Base-by-base conservation (phyloP, 92 coral and sea anemone species). In the Montipora capitata region DNA sequence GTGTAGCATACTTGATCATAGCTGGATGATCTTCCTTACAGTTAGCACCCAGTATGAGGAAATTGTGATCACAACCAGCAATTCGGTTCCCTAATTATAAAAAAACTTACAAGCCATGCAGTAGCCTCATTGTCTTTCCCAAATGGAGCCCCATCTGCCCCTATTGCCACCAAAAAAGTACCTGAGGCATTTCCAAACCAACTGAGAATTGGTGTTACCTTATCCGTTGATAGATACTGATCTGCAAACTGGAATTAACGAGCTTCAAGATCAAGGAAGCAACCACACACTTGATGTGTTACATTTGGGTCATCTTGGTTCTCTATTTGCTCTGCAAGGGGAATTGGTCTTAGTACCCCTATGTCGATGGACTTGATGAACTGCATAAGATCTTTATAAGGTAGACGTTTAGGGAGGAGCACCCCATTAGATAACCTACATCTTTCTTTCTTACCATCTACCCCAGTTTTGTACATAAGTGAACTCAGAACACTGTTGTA, bases 81-180 rank as follows among this genome's bases (percentile, higher is more conserved):
- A 92, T 66, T 43, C 84, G 89, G 84, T 83, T 92, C 64, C 93
- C 95, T 83, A 92, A 79, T 72, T 92, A n/a, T 88, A 68, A 88
- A 85, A 71, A 82, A 88, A 88, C 95, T 80, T 7, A 85, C 78
- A 56, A 85, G 77, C 95, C 95, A 92, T 59, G 93, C 73, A 61
- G 96, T 93, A 4, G 93, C 96, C 85, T 89, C 91, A 64, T 70
- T 87, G n/a, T 85, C 88, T 81, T 93, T 93, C 80, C 93, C 96
- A 85, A 93, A 93, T 44, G 93, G 96, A 15, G 96, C 89, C 76
- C 96, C 91, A 68, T 93, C 96, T 43, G 93, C 96, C 76, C 96
- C 92, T 71, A 93, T 80, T 70, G 91, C 93, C 56, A 89, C 89
- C 77, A 82, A 54, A 87, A 89, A 85, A 43, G 94, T 56, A 43